Percentiles rank a stretch among this genome's conserved stretches.
Evolutionary conservation across 2,113 vertebrate genomes (phyloP).

Genomic region (Melanotaenia duboulayi): DNA sequence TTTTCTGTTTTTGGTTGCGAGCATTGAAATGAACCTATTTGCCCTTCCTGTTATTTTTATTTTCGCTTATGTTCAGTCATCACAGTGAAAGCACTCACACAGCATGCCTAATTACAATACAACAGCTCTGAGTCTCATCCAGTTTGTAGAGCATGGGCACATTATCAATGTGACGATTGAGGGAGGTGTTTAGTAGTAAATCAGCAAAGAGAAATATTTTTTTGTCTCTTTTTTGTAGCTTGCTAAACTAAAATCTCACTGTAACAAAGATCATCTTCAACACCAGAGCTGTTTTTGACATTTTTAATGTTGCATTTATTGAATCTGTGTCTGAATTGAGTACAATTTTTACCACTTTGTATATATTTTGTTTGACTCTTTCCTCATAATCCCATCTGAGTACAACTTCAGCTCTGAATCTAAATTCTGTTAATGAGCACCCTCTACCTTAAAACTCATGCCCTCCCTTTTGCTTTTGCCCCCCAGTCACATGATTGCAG

Average conservation of each 20-base stretch:
- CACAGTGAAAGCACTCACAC: slow-evolving; percentile 39
- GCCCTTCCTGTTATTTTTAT: neutral
- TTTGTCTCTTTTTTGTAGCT: slow-evolving; percentile 12
- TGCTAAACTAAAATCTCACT: slow-evolving; percentile 13
- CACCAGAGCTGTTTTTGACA: slow-evolving; percentile 28
- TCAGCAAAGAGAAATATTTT: slow-evolving; percentile 11
- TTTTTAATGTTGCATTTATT: too few relatives aligned
- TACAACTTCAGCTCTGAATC: neutral
- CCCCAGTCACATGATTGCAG: slow-evolving; percentile 16
- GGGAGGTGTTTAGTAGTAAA: slow-evolving; percentile 26
- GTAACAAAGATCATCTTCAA: slow-evolving; percentile 5
- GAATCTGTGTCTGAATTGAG: neutral
- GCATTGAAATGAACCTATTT: slow-evolving; percentile 16
- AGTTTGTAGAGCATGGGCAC: slow-evolving; percentile 8
- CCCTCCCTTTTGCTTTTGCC: slow-evolving; percentile 26
- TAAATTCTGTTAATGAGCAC: slow-evolving; percentile 2
- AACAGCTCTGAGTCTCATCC: slow-evolving; percentile 38
- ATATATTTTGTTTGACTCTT: neutral
- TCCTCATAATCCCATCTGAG: neutral
- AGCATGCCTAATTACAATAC: slow-evolving; percentile 42
- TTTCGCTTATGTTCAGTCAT: slow-evolving; percentile 14
- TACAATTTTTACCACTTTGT: neutral
- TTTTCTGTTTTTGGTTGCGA: neutral
- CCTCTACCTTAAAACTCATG: neutral
- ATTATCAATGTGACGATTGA: slow-evolving; percentile 30